phyloP scores from a whole-genome alignment of 2,888 invertebrate species.

The Agonopterix arenella region DNA sequence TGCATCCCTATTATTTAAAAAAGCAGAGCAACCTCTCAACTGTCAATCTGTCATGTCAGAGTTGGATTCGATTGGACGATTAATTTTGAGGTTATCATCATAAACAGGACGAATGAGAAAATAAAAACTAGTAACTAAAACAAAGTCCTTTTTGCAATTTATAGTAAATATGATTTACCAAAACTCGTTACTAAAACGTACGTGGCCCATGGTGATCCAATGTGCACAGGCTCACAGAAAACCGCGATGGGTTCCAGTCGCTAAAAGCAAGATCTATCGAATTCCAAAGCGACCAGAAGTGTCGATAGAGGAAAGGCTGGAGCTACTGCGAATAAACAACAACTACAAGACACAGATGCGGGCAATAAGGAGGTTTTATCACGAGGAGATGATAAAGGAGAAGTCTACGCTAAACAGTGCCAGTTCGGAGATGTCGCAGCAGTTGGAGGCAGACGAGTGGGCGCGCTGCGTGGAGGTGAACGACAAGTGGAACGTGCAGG shows the following conservation, averaged over 20 bases:
- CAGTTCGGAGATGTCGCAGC: slow-evolving; percentile 72
- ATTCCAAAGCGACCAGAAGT: slow-evolving; percentile 79
- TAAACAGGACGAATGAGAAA: too few relatives aligned
- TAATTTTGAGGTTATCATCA: too few relatives aligned
- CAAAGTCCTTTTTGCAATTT: too few relatives aligned
- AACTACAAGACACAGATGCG: slow-evolving; percentile 82
- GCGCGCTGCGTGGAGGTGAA: slow-evolving; percentile 77
- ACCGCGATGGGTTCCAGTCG: slow-evolving; percentile 87
- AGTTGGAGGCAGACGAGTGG: slow-evolving; percentile 80
- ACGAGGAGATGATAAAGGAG: slow-evolving; percentile 70
- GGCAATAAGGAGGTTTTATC: slow-evolving; percentile 70
- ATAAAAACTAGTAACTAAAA: too few relatives aligned
- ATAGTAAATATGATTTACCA: slow-evolving; percentile 23
- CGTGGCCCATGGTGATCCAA: slow-evolving; percentile 50
- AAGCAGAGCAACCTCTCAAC: too few relatives aligned
- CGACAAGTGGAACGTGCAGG: slow-evolving; percentile 82
- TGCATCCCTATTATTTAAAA: too few relatives aligned
- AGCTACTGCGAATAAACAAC: slow-evolving; percentile 81
- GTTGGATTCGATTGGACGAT: too few relatives aligned
- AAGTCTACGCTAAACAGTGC: slow-evolving; percentile 69
- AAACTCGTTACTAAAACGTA: slow-evolving; percentile 30
- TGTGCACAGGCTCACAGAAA: slow-evolving; percentile 76
- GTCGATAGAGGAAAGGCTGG: slow-evolving; percentile 79
- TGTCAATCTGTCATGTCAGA: too few relatives aligned
- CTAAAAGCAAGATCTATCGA: slow-evolving; percentile 86